phyloP scores from a whole-genome alignment of 2,113 vertebrate species.

The Dissostichus mawsoni region DNA sequence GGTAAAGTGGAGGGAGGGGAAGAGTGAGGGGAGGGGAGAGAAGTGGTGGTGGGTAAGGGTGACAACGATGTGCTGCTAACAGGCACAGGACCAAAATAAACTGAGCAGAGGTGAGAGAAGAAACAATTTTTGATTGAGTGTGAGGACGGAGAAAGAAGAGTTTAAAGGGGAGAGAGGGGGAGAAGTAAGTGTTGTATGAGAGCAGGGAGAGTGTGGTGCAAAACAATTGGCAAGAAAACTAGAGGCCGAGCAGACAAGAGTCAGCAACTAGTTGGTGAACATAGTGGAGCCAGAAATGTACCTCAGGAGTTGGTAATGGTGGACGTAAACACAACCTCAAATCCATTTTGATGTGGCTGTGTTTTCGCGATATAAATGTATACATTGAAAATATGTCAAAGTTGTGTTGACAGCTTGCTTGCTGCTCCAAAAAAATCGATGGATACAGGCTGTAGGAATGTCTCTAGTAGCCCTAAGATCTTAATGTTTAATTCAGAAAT shows the following conservation, averaged over 20 bases:
- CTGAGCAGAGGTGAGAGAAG: constrained; percentile 53
- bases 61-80: constrained; percentile 46
- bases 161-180: background rate
- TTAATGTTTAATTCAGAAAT: background rate
- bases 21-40: constrained; percentile 10
- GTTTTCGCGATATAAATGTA: background rate
- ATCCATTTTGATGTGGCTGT: background rate
- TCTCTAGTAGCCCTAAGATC: background rate
- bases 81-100: constrained; percentile 71
- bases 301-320: background rate
- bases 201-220: constrained; percentile 11
- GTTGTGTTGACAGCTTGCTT: background rate
- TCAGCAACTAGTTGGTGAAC: background rate
- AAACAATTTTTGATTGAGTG: constrained; percentile 43
- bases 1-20: constrained; percentile 5
- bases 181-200: constrained; percentile 18
- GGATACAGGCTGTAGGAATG: background rate
- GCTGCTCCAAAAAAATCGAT: background rate
- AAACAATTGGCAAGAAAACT: constrained; percentile 7
- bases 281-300: background rate
- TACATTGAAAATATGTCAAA: background rate
- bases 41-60: constrained; percentile 9
- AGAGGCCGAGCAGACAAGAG: background rate
- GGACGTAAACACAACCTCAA: background rate
- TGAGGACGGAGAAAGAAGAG: background rate